Conservation (phyloP, 2,113 vertebrate genomes). For the Tricholaema leucomelas region DNA sequence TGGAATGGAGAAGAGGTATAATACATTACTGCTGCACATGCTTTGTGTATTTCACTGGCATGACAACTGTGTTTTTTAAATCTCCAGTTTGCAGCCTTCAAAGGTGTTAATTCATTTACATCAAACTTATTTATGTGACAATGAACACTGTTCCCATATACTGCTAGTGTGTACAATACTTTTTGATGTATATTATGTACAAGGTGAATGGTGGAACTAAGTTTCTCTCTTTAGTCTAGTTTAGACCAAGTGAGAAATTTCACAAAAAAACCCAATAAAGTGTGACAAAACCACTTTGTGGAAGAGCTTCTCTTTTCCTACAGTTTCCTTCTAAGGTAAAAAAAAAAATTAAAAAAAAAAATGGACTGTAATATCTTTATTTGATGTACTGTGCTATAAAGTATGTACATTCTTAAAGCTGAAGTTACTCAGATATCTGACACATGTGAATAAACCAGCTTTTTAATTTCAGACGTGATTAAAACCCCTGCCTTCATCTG, state of each 20-base stretch:
- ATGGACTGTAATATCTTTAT: slow-evolving; percentile 57
- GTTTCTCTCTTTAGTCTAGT: not conserved
- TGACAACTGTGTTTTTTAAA: not conserved
- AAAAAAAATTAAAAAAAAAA: slow-evolving; percentile 56
- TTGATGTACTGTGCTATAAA: slow-evolving; percentile 48
- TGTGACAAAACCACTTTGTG: slow-evolving; percentile 21
- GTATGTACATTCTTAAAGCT: slow-evolving; percentile 43
- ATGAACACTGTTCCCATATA: not conserved
- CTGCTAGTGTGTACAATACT: not conserved
- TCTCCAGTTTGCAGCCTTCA: not conserved
- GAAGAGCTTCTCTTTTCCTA: slow-evolving; percentile 11
- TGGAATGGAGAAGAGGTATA: not conserved
- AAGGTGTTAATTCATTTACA: not conserved
- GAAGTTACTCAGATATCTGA: slow-evolving; percentile 44
- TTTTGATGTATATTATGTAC: not conserved
- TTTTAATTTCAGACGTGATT: slow-evolving; percentile 30
- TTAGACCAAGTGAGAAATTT: slow-evolving; percentile 36
- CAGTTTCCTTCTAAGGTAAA: slow-evolving; percentile 23
- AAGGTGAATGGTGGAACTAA: not conserved
- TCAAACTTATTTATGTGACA: slow-evolving; percentile 14
- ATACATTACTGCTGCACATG: not conserved
- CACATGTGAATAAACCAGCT: slow-evolving; percentile 40
- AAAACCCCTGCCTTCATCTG: slow-evolving; percentile 43
- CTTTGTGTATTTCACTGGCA: not conserved
- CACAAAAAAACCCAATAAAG: slow-evolving; percentile 50